These are phyloP conservation scores for Zosterops lateralis DNA, from an alignment of 2,113 vertebrate genomes.

Conservation along the genomic window DNA sequence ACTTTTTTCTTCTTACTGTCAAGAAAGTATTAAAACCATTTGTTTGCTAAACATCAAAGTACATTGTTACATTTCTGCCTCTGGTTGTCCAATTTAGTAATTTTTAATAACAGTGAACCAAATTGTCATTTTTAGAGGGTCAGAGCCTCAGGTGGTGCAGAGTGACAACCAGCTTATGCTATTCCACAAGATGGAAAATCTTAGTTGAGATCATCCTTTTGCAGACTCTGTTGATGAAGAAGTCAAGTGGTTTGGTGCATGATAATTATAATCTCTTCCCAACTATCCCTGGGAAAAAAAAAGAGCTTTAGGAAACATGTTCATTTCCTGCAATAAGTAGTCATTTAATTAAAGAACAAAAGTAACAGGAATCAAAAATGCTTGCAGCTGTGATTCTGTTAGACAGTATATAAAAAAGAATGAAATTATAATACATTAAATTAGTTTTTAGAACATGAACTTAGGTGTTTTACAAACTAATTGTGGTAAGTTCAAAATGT, in stretches of 20 bases:
- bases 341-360: conserved; percentile 82
- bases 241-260: not conserved
- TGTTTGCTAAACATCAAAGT: not conserved
- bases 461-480: conserved; percentile 92
- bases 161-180: not conserved
- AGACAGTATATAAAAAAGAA: conserved; percentile 79
- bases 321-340: conserved; percentile 77
- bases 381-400: conserved; percentile 72
- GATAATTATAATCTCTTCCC: not conserved
- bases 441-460: conserved; percentile 93
- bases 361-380: conserved; percentile 82
- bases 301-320: conserved; percentile 11
- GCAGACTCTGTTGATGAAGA: not conserved
- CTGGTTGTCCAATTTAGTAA: not conserved
- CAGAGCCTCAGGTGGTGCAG: not conserved
- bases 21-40: not conserved
- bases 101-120: not conserved
- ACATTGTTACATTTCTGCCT: not conserved
- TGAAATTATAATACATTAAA: conserved; percentile 82
- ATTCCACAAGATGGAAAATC: not conserved
- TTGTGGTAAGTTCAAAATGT: conserved; percentile 82
- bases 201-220: not conserved
- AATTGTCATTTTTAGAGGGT: not conserved
- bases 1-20: not conserved
- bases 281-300: not conserved